phyloP scores from a whole-genome alignment of 2,797 vertebrate species.

The Arnoldichthys spilopterus region DNA sequence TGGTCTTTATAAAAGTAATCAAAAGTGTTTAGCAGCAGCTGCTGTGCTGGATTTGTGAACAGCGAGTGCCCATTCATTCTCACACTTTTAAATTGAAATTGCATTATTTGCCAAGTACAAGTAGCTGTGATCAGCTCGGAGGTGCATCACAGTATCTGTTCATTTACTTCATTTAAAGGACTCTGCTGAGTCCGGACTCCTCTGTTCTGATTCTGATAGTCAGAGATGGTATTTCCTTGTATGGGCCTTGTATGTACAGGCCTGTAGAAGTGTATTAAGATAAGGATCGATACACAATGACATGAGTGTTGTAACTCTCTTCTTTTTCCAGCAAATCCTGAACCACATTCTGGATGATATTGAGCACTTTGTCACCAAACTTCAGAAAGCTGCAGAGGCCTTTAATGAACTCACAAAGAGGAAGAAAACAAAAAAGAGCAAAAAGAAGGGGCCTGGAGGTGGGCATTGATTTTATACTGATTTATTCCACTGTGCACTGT shows the following conservation, averaged over 20 bases:
- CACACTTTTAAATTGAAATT: not conserved
- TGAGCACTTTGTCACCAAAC: slow-evolving; percentile 92
- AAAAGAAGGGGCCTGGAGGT: slow-evolving; percentile 93
- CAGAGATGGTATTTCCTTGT: no score
- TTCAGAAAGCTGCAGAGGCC: slow-evolving; percentile 94
- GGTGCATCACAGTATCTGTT: not conserved
- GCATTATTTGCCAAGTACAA: not conserved
- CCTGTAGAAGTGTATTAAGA: no score
- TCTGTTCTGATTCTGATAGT: slow-evolving; percentile 10
- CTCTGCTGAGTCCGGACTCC: not conserved
- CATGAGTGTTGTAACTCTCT: no score
- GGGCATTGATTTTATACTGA: slow-evolving; percentile 43
- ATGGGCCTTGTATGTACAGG: no score
- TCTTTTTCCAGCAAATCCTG: slow-evolving; percentile 88
- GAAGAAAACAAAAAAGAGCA: slow-evolving; percentile 89
- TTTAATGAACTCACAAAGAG: slow-evolving; percentile 88
- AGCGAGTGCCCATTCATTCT: not conserved
- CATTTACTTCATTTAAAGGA: not conserved
- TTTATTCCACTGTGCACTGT: not conserved
- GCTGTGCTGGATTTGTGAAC: not conserved
- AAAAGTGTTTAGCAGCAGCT: no score
- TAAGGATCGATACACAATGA: not conserved
- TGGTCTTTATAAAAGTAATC: no score
- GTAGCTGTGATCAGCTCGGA: slow-evolving; percentile 8
- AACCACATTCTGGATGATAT: slow-evolving; percentile 98